Base-by-base conservation (phyloP, 64 coral and sea anemone species). In the Catalaphyllia jardinei region DNA sequence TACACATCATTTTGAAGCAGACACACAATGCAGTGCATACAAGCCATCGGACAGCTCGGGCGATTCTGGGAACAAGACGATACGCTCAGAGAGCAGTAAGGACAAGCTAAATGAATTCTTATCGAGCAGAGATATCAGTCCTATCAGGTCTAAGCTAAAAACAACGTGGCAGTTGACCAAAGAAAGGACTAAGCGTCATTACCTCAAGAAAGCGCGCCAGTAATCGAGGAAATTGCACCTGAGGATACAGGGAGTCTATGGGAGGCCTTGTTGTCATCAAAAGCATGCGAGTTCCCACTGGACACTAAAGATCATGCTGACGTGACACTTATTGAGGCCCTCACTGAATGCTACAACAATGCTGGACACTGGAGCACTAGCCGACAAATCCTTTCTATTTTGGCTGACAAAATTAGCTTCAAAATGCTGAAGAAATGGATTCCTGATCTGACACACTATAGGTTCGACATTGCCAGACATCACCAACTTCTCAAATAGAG, bases 161-260 rank as follows among this genome's bases (percentile, higher is more conserved):
- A 88, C 54, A 74, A 4, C 71, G 55, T 87, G 86, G 86, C 29
- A 75, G 60, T 10, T 38, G 29, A 59, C 86, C 20, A 30, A 72
- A 75, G 86, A 87, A 30, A 42, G 84, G 50, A 87, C 84, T 29
- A 73, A 87, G 28, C 18, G 84, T 17, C 69, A 73, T 29, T 31
- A 87, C 73, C 22, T 73, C 50, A 71, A 54, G 57, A 87, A 87
- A 87, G 86, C 54, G 55, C 65, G 71, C 33, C 83, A 87, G 86
- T 59, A 31, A 52, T 87, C 4, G 86, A 87, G 54, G 72, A 87
- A 87, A 76, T 87, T 87, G 86, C 72, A 33, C 72, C 86, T 9
- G 15, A 31, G 38, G 74, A 50, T 76, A 76, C 74, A 76, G 74
- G 16, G 20, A 22, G 74, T 50, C 72, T 74, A 13, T 74, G 72